Evolutionary conservation across 2,888 invertebrate species (phyloP).

Genomic region (Pristionchus mayeri): DNA sequence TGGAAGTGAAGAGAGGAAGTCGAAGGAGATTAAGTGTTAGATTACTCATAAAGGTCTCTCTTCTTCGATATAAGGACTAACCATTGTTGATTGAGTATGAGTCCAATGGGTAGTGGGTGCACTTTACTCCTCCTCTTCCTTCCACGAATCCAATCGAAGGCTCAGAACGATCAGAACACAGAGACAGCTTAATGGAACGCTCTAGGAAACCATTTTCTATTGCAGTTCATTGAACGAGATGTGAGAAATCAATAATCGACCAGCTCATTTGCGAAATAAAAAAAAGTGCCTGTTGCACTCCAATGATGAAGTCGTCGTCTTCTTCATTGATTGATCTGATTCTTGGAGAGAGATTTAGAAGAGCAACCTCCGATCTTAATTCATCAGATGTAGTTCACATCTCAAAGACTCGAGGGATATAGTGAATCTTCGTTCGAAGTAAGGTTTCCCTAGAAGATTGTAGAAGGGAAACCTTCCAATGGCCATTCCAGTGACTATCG

Average conservation of each 20-base stretch:
- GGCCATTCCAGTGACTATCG: slow-evolving; percentile 28
- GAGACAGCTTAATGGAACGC: not conserved
- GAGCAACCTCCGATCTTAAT: slow-evolving; percentile 2
- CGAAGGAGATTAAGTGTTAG: not conserved
- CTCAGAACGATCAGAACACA: slow-evolving; percentile 30
- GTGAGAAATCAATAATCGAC: too few species aligned
- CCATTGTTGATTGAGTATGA: slow-evolving; percentile 3
- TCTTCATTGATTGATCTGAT: not conserved
- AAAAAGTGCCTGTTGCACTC: not conserved
- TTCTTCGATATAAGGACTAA: not conserved
- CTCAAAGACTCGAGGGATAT: not conserved
- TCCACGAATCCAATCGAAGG: slow-evolving; percentile 27
- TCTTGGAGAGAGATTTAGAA: not conserved
- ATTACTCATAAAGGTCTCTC: not conserved
- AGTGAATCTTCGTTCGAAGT: not conserved
- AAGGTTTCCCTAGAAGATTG: not conserved
- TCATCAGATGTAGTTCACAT: not conserved
- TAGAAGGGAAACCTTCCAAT: not conserved
- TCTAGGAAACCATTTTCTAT: too few species aligned
- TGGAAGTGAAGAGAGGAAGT: not conserved
- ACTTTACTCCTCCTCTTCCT: slow-evolving; percentile 18
- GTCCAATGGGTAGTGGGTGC: not conserved
- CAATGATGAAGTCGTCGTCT: slow-evolving; percentile 24
- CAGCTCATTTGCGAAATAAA: too few species aligned
- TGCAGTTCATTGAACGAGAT: too few species aligned